Conservation (phyloP, 2,888 invertebrate genomes). For the Acanthosepion esculentum region DNA sequence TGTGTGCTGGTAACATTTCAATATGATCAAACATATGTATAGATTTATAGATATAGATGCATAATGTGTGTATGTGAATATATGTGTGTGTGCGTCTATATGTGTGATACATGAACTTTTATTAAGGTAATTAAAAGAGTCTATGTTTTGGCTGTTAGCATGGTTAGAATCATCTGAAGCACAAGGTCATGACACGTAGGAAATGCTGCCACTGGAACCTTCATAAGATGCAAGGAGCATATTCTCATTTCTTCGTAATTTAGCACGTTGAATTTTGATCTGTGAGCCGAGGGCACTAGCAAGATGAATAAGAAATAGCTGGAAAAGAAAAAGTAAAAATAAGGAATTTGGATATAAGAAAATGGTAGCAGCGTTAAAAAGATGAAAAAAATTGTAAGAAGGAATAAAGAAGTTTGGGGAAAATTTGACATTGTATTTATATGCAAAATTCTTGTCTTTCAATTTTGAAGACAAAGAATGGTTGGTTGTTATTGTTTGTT, state of each 20-base stretch:
- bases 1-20: too few species aligned
- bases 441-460: too few species aligned
- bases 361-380: too few species aligned
- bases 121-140: neutral
- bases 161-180: too few species aligned
- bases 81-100: neutral
- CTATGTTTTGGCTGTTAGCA: neutral
- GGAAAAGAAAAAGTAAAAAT: neutral
- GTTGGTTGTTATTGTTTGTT: too few species aligned
- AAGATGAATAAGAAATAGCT: slow-evolving; percentile 38
- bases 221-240: neutral
- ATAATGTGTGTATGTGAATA: neutral
- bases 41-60: neutral
- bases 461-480: too few species aligned
- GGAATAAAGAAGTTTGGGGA: too few species aligned
- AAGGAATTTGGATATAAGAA: too few species aligned
- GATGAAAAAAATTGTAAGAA: too few species aligned
- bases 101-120: neutral
- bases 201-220: neutral
- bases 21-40: neutral
- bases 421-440: too few species aligned
- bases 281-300: slow-evolving; percentile 24
- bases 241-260: neutral
- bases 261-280: slow-evolving; percentile 24
- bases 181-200: slow-evolving; percentile 10